Evolutionary conservation across 1,140 invertebrate species (phyloP).

Genomic region (Drosophila funebris): DNA sequence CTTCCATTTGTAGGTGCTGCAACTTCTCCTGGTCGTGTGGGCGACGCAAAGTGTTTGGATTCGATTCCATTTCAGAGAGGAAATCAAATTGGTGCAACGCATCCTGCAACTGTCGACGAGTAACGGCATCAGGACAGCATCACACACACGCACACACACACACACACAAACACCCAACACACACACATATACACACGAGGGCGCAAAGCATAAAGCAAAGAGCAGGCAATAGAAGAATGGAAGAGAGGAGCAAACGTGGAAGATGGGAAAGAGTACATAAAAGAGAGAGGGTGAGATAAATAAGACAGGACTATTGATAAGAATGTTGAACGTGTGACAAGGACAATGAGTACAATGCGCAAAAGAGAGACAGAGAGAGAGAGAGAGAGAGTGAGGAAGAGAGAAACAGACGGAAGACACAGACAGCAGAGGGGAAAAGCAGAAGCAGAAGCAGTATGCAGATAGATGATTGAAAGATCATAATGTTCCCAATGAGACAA

Average conservation of each 20-base stretch:
- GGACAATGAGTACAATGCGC: slow-evolving; percentile 3
- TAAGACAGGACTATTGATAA: not conserved
- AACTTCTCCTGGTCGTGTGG: slow-evolving; percentile 46
- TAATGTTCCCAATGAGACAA: not conserved
- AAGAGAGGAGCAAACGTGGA: slow-evolving; percentile 9
- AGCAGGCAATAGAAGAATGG: slow-evolving; percentile 6
- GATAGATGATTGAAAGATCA: not conserved
- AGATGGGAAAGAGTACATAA: slow-evolving; percentile 14
- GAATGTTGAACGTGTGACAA: slow-evolving; percentile 5
- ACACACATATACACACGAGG: slow-evolving; percentile 11
- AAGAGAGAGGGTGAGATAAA: not conserved
- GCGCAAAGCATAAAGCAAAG: slow-evolving; percentile 30
- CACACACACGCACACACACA: slow-evolving; percentile 37
- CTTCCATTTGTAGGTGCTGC: slow-evolving; percentile 43
- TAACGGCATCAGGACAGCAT: slow-evolving; percentile 60
- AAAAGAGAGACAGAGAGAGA: not conserved
- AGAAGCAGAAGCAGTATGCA: slow-evolving; percentile 6
- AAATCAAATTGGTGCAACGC: slow-evolving; percentile 95
- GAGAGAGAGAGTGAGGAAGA: not conserved
- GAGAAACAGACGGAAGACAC: not conserved
- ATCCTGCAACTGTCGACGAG: slow-evolving; percentile 89
- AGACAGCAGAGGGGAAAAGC: not conserved
- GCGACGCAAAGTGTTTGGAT: slow-evolving; percentile 72
- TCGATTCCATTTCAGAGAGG: slow-evolving; percentile 86
- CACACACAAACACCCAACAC: slow-evolving; percentile 5